Evolutionary conservation across 2,888 invertebrate genomes (phyloP).

Genomic region (Caenorhabditis wallacei): DNA sequence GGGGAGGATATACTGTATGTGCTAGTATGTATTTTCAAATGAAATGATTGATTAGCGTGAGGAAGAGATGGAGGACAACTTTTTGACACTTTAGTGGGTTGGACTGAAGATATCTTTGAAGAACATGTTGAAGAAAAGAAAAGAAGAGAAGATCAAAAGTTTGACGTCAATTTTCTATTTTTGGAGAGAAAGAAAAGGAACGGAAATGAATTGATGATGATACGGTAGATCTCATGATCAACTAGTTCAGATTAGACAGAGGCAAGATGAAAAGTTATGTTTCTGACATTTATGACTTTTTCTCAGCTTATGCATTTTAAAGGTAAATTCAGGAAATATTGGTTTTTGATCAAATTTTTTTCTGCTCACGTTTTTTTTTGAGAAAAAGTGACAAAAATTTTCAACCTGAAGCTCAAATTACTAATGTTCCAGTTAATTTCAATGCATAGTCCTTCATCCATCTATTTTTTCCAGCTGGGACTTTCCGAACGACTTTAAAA

Average conservation of each 20-base stretch:
- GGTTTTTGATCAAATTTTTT: too few relatives aligned
- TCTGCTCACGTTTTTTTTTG: too few relatives aligned
- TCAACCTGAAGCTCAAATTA: too few relatives aligned
- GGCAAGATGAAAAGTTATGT: too few relatives aligned
- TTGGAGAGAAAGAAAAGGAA: neutral
- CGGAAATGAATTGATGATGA: neutral
- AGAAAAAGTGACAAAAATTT: too few relatives aligned
- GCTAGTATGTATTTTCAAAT: slow-evolving; percentile 24
- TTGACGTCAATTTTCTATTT: slow-evolving; percentile 31
- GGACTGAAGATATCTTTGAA: slow-evolving; percentile 40
- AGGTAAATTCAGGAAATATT: too few relatives aligned
- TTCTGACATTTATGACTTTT: too few relatives aligned
- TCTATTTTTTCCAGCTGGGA: too few relatives aligned
- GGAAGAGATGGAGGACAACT: slow-evolving; percentile 9
- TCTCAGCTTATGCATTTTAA: too few relatives aligned
- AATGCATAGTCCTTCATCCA: too few relatives aligned
- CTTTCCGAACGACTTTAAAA: too few relatives aligned
- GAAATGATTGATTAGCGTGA: slow-evolving; percentile 26
- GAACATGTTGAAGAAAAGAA: slow-evolving; percentile 30
- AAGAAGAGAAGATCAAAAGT: slow-evolving; percentile 26
- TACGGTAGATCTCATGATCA: slow-evolving; percentile 8
- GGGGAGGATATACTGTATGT: slow-evolving; percentile 25
- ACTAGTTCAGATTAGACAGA: neutral
- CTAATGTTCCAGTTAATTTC: too few relatives aligned
- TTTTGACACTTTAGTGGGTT: slow-evolving; percentile 7